Evolutionary conservation across 2,888 invertebrate species (phyloP), one percentile per base, ranked within the genome.

Genomic region (Yponomeuta plumbellus): DNA sequence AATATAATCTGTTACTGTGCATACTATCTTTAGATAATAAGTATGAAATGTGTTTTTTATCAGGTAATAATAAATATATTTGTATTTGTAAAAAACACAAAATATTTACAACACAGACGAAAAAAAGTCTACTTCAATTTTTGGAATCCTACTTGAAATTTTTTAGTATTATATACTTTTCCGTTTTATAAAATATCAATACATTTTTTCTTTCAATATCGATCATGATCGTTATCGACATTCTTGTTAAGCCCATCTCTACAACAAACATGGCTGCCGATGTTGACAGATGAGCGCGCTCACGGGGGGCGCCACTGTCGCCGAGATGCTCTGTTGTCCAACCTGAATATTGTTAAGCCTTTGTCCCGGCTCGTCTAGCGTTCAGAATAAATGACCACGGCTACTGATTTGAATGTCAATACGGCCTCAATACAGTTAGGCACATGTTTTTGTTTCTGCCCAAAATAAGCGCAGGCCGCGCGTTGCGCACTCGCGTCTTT

Each of bases 401-500:
- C 89, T 89, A 87, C 89, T 88, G 87, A 90, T 90, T 90, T 88
- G 80, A 88, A 90, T 90, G 84, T 88, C 83, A 88, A 90, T 86
- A 79, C 80, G 71, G 67, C 70, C 77, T 79, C 83, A 86, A 85
- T 86, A 87, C 88, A 85, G 88, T 87, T 83, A 85, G 72, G 74
- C 69, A 73, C 79, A 76, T 83, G 79, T 80, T 79, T 79, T 84
- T 89, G 88, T 88, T 84, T 85, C 81, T 85, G 84, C 80, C 79
- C 82, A 86, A 83, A 61, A 81, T 81, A 84, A 78, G 74, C 74
- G 69, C 69, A 68, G 61, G 66, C 66, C 69, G 69, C 68, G 71
- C 68, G 70, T 71, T 69, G 70, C 73, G 72, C 72, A 22, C 64
- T 65, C 61, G 23, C 20, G 61, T n/a, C 61, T 23, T n/a, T 59